Evolutionary conservation across 2,113 vertebrate genomes (phyloP).

Genomic region (Mugil cephalus): DNA sequence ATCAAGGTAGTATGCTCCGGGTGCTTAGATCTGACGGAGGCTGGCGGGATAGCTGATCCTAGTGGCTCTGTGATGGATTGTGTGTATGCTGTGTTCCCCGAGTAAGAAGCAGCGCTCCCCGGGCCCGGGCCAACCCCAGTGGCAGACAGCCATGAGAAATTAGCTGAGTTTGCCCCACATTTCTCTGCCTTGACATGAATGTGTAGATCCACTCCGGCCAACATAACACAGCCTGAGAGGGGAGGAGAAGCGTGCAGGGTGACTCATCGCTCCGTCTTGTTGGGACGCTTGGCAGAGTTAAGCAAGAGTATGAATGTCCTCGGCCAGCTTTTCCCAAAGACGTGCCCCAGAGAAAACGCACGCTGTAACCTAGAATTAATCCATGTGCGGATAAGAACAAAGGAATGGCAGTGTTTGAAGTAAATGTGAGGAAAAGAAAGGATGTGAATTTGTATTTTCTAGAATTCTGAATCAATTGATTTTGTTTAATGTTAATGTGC

Average conservation of each 20-base stretch:
- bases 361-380: background rate
- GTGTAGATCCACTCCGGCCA: conserved; percentile 34
- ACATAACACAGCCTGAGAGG: conserved; percentile 30
- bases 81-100: conserved; percentile 24
- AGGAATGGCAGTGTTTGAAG: conserved; percentile 2
- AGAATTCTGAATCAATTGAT: background rate
- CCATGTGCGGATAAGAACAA: conserved; percentile 5
- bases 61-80: conserved; percentile 52
- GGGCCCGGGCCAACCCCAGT: conserved; percentile 34
- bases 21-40: conserved; percentile 42
- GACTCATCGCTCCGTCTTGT: conserved; percentile 52
- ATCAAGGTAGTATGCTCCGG: conserved; percentile 49
- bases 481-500: background rate
- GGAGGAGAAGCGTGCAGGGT: conserved; percentile 23
- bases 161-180: conserved; percentile 51
- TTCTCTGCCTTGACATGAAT: conserved; percentile 45
- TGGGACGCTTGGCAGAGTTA: conserved; percentile 9
- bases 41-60: conserved; percentile 40
- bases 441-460: conserved; percentile 4
- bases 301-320: conserved; percentile 23
- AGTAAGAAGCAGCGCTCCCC: conserved; percentile 37
- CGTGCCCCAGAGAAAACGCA: conserved; percentile 7
- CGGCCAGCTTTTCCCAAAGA: conserved; percentile 11
- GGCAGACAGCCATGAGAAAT: conserved; percentile 57
- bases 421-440: background rate